phyloP scores from a whole-genome alignment of 1,140 invertebrate species.

The Drosophila sulfurigaster region DNA sequence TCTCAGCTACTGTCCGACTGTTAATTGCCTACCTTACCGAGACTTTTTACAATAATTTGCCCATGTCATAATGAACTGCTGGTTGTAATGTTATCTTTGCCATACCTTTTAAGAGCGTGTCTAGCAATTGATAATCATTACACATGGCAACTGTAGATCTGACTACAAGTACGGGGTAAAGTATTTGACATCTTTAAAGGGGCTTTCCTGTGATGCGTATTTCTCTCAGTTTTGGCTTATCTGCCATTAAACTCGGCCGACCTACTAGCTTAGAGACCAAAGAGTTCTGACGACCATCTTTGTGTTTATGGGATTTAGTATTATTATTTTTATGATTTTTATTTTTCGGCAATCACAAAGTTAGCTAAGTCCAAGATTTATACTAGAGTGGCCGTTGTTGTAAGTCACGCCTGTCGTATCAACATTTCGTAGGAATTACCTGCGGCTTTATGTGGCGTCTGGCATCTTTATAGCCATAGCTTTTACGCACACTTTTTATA shows the following conservation, averaged over 20 bases:
- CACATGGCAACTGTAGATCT: not conserved
- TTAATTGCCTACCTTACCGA: conserved; percentile 28
- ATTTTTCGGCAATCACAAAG: conserved; percentile 33
- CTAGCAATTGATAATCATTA: not conserved
- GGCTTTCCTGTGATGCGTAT: conserved; percentile 39
- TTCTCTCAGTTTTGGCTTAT: conserved; percentile 47
- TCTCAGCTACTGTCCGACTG: conserved; percentile 12
- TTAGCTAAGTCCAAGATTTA: conserved; percentile 63
- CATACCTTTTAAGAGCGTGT: not conserved
- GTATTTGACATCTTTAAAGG: conserved; percentile 3
- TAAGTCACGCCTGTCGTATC: conserved; percentile 66
- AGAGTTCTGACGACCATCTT: conserved; percentile 20
- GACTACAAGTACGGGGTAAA: not conserved
- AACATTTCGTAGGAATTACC: conserved; percentile 26
- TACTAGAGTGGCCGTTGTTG: conserved; percentile 48
- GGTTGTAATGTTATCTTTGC: not conserved
- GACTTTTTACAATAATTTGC: not conserved
- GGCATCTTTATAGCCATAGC: conserved; percentile 28
- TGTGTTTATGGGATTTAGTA: conserved; percentile 17
- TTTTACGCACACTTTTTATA: conserved; percentile 44
- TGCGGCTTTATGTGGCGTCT: conserved; percentile 17
- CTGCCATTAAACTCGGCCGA: conserved; percentile 70
- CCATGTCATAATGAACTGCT: not conserved
- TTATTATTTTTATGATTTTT: not conserved
- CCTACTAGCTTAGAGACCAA: conserved; percentile 24